Evolutionary conservation across 2,888 invertebrate genomes (phyloP).

Genomic region (Allophyes oxyacanthae): DNA sequence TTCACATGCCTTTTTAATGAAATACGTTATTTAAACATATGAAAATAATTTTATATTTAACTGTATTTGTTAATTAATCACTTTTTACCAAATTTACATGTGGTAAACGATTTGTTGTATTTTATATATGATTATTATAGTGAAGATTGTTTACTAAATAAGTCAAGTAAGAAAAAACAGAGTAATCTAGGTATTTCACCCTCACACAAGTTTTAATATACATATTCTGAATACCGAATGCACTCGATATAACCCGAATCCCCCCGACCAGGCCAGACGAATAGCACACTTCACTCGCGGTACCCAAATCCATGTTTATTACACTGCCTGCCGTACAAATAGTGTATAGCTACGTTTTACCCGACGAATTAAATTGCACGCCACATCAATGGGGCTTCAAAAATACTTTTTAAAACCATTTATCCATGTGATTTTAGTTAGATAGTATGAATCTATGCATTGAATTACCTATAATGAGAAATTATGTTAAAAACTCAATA

Average conservation of each 20-base stretch:
- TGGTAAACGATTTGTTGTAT: too few species aligned
- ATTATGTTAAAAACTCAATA: too few species aligned
- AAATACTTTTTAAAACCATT: constrained; percentile 25
- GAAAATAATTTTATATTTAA: too few species aligned
- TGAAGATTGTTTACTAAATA: too few species aligned
- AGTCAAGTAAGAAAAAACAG: too few species aligned
- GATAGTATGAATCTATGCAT: constrained; percentile 9
- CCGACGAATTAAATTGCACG: constrained; percentile 32
- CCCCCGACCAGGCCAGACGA: constrained; percentile 37
- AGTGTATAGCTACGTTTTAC: constrained; percentile 20
- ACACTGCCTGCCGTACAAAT: constrained; percentile 29
- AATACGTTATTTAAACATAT: too few species aligned
- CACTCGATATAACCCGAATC: constrained; percentile 16
- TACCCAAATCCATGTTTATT: constrained; percentile 63
- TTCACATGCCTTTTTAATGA: too few species aligned
- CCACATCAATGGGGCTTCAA: constrained; percentile 24
- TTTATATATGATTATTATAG: too few species aligned
- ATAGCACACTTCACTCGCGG: constrained; percentile 50
- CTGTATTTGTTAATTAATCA: too few species aligned
- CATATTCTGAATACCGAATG: constrained; percentile 12
- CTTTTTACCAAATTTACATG: too few species aligned
- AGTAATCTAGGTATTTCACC: too few species aligned
- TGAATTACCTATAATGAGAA: constrained; percentile 10
- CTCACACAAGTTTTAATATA: not conserved
- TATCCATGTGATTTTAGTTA: constrained; percentile 12